Conservation (phyloP, 2,797 vertebrate species). For the Micromesistius poutassou region DNA sequence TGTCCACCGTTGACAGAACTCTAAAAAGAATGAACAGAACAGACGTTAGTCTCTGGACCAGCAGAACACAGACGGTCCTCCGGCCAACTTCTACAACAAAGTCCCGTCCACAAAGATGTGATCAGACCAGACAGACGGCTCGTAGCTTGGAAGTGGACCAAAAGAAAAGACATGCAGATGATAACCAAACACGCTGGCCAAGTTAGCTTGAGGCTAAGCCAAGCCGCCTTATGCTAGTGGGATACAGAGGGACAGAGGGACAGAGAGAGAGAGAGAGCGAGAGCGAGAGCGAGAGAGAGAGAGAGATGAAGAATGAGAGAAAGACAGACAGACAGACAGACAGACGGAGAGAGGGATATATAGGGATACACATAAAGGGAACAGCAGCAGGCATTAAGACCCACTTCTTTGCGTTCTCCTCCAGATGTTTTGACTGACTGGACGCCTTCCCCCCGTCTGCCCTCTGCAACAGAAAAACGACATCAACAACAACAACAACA, state of each 20-base stretch:
- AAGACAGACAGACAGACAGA: background rate
- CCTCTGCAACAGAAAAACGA: slow-evolving; percentile 70
- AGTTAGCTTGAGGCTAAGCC: background rate
- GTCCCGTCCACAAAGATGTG: background rate
- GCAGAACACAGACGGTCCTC: background rate
- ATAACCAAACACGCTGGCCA: background rate
- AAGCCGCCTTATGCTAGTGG: background rate
- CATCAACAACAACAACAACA: slow-evolving; percentile 8
- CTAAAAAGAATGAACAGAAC: slow-evolving; percentile 64
- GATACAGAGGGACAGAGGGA: background rate
- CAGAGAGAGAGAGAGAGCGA: background rate
- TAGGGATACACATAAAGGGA: slow-evolving; percentile 11
- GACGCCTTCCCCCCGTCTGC: slow-evolving; percentile 68
- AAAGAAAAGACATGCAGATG: background rate
- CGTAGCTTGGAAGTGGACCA: background rate
- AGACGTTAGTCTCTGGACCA: slow-evolving; percentile 27
- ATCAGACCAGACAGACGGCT: background rate
- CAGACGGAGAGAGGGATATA: background rate
- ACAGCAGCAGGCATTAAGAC: slow-evolving; percentile 45
- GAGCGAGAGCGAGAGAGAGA: background rate
- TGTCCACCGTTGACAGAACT: slow-evolving; percentile 85
- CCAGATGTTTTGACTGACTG: slow-evolving; percentile 73
- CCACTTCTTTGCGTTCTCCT: slow-evolving; percentile 88
- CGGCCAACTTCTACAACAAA: too few species aligned
- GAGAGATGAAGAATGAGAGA: background rate